These are phyloP conservation scores for Nymphalis polychloros DNA, from an alignment of 2,888 invertebrate species.

Conservation along the genomic window DNA sequence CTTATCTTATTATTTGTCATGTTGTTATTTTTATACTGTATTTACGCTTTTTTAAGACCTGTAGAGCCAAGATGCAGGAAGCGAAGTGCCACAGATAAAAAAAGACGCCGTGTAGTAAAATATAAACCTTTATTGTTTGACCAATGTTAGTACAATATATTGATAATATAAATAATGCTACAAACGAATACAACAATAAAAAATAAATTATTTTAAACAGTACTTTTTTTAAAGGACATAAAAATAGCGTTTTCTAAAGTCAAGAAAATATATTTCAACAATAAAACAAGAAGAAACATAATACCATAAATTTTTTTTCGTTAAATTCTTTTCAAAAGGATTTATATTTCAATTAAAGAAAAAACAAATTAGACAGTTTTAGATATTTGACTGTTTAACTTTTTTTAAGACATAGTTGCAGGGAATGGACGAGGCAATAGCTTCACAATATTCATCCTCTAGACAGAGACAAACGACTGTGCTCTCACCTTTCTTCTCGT, in stretches of 20 bases:
- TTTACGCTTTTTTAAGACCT: conserved; percentile 10
- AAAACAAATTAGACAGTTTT: too few species aligned
- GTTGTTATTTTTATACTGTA: conserved; percentile 18
- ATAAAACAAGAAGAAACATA: not conserved
- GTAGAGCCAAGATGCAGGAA: not conserved
- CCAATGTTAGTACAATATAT: conserved; percentile 31
- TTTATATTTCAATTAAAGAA: too few species aligned
- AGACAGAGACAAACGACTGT: too few species aligned
- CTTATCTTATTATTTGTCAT: conserved; percentile 19
- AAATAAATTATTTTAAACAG: conserved; percentile 15
- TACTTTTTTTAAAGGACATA: not conserved
- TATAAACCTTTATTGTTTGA: conserved; percentile 41
- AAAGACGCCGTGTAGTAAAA: conserved; percentile 39
- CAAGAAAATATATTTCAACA: not conserved
- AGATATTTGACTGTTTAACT: too few species aligned
- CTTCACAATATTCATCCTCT: too few species aligned
- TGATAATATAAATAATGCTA: conserved; percentile 4
- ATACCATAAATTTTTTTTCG: not conserved
- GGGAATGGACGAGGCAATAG: too few species aligned
- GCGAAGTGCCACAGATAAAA: not conserved
- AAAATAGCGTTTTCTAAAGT: not conserved
- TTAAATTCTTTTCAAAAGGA: too few species aligned
- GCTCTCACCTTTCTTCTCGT: too few species aligned
- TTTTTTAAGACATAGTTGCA: too few species aligned
- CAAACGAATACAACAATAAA: conserved; percentile 20